phyloP scores from a whole-genome alignment of 2,113 vertebrate species.

The Xenopus borealis region DNA sequence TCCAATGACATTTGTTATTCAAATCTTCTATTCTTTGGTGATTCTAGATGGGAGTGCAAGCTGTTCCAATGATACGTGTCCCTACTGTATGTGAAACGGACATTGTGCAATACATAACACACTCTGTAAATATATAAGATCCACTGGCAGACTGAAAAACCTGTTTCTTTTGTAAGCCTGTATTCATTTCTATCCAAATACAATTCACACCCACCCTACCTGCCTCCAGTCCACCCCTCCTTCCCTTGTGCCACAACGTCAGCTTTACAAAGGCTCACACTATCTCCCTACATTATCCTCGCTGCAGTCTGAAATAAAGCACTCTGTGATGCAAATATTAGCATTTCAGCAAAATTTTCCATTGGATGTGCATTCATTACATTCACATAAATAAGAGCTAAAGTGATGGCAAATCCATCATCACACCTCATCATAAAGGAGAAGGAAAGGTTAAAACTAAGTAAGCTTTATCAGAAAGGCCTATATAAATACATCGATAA shows the following conservation, averaged over 20 bases:
- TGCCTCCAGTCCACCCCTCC: neutral
- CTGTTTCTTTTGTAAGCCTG: constrained; percentile 45
- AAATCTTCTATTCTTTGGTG: neutral
- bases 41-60: neutral
- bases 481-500: too few species aligned
- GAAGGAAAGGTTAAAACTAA: too few species aligned
- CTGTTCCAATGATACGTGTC: constrained; percentile 39
- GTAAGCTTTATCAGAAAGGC: too few species aligned
- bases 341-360: too few species aligned
- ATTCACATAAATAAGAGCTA: too few species aligned
- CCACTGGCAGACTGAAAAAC: constrained; percentile 53
- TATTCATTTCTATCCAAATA: constrained; percentile 17
- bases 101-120: constrained; percentile 51
- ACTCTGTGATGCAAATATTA: too few species aligned
- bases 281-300: constrained; percentile 4
- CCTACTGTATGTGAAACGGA: constrained; percentile 1
- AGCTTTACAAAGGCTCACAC: constrained; percentile 17
- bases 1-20: too few species aligned
- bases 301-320: neutral
- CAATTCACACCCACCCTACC: constrained; percentile 23
- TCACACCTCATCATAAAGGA: too few species aligned
- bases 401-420: too few species aligned
- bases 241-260: constrained; percentile 3
- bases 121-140: constrained; percentile 47
- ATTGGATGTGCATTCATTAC: too few species aligned